phyloP scores from a whole-genome alignment of 2,113 vertebrate genomes.

The Eubucco bourcierii region DNA sequence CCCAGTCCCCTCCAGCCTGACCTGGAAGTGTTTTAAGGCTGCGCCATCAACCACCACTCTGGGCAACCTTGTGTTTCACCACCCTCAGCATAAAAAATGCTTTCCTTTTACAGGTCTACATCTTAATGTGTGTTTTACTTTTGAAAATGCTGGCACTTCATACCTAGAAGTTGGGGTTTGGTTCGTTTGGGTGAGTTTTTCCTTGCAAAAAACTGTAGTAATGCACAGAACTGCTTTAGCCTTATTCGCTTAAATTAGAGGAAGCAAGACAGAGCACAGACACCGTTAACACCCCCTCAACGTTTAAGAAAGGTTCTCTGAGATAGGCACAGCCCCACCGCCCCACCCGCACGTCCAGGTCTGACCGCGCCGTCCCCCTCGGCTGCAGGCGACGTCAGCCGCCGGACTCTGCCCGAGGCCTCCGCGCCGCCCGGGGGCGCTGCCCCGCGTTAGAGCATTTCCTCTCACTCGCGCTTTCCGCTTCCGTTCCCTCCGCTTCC shows the following conservation, averaged over 20 bases:
- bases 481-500: not conserved
- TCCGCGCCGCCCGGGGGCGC: not conserved
- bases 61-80: not conserved
- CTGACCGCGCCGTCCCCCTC: too few species aligned
- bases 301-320: not conserved
- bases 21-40: too few species aligned
- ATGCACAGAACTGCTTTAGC: too few species aligned
- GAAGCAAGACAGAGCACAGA: not conserved
- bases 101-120: not conserved
- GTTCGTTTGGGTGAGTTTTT: too few species aligned
- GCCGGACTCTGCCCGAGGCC: not conserved
- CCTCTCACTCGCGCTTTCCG: not conserved
- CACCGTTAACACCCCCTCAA: not conserved
- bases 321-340: too few species aligned
- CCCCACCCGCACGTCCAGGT: too few species aligned
- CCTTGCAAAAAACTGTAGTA: not conserved
- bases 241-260: not conserved
- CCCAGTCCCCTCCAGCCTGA: not conserved
- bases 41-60: not conserved
- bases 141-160: accelerated
- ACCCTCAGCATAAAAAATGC: not conserved
- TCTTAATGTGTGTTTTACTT: too few species aligned
- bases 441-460: accelerated
- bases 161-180: too few species aligned
- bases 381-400: not conserved